Base-by-base conservation (phyloP, 2,888 invertebrate species). In the Drosophila anomelani region DNA sequence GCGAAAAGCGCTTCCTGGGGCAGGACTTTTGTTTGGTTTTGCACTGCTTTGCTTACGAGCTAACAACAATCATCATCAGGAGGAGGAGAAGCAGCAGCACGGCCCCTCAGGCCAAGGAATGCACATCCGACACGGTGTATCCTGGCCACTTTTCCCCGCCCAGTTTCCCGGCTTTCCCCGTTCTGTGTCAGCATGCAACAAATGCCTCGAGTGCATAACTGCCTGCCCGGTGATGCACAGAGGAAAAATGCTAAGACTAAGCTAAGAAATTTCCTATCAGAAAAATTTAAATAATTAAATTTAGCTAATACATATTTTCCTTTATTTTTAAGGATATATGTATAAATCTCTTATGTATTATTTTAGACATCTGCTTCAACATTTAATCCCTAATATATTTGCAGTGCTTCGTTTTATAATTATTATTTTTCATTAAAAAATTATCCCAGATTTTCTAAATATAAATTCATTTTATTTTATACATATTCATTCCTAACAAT, bases 151-250 rank as follows among this genome's bases (percentile, higher is more conserved):
- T 63, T 38, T 55, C 60, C 39, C 68, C 49, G 29, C 47, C 43
- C 46, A 17, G 26, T 54, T 39, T 36, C 32, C 17, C 44, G 59
- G 43, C 34, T 46, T 41, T 36, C 43, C 57, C 54, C 62, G 56
- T 67, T 56, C 49, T 59, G 55, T 29, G 47, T 54, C 63, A 60
- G 80, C 84, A 84, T 85, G 86, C 84, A 85, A 85, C 86, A 85
- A 85, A 86, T 85, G 84, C 84, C 84, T 85, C 78, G 69, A 84
- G 84, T 85, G 81, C 84, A 85, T 84, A 86, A 86, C 77, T 53
- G 77, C 68, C 80, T 76, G 84, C 66, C 68, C 62, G 70, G 74
- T 72, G 7, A 20, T 36, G 57, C 61, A 44, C 64, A 0, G 43
- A 12, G 15, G 32, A 8, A 32, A 61, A 49, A 6, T 38, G 20